These are phyloP conservation scores for Cygnus buccinator DNA, from an alignment of 2,113 vertebrate species.

Conservation along the genomic window DNA sequence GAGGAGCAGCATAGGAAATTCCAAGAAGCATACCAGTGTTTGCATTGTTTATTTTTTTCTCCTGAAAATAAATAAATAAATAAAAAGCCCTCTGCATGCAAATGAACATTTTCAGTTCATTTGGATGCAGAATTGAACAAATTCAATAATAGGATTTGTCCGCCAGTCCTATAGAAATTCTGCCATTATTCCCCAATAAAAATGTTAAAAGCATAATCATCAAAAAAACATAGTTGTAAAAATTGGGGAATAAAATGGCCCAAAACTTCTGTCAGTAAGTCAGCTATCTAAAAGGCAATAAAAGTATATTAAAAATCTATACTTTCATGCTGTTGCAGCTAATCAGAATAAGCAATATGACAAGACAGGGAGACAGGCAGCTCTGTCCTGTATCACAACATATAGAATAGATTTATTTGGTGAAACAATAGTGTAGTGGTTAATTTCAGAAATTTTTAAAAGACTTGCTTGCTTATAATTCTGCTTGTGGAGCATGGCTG, in stretches of 20 bases:
- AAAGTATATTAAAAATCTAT: constrained; percentile 48
- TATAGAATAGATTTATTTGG: background rate
- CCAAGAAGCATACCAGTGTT: background rate
- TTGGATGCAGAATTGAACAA: too few species aligned
- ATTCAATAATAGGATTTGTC: background rate
- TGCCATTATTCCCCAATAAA: constrained; percentile 3
- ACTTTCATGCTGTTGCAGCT: background rate
- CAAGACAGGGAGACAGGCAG: background rate
- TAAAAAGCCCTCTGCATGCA: background rate
- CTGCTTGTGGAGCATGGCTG: background rate
- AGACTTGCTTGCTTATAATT: background rate
- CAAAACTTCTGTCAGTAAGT: background rate
- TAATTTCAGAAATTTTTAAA: background rate
- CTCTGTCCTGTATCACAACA: background rate
- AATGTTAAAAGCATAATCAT: background rate
- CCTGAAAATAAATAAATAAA: background rate
- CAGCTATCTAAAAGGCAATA: constrained; percentile 36
- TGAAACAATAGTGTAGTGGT: background rate
- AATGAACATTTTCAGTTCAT: background rate
- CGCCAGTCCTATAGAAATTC: background rate
- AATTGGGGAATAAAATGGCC: constrained; percentile 18
- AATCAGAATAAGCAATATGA: constrained; percentile 18
- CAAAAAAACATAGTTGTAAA: background rate
- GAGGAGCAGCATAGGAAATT: background rate
- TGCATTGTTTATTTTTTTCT: background rate